These are phyloP conservation scores for Dreissena rostriformis DNA, from an alignment of 1,140 invertebrate species.

Conservation along the genomic window DNA sequence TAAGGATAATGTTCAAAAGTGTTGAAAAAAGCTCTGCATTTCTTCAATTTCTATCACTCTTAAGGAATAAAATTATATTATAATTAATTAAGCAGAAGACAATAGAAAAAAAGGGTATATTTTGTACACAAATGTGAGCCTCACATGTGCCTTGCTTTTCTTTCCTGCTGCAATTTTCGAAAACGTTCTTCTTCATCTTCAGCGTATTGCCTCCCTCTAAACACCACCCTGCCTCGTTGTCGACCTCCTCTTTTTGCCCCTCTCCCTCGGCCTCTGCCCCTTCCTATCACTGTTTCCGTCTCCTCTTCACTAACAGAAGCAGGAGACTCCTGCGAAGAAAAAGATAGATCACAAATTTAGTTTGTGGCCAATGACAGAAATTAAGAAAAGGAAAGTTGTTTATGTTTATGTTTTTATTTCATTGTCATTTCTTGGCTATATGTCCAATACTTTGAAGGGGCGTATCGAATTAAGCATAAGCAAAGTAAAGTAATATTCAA, in stretches of 20 bases:
- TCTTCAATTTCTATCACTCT: no score
- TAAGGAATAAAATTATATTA: no score
- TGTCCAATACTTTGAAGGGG: no score
- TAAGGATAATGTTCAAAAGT: no score
- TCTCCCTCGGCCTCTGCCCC: not conserved
- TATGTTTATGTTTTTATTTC: no score
- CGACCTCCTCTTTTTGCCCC: not conserved
- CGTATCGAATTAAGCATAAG: no score
- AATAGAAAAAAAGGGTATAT: no score
- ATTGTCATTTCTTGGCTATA: no score
- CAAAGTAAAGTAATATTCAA: no score
- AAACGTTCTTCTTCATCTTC: conserved; percentile 4
- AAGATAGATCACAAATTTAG: not conserved
- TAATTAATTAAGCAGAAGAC: no score
- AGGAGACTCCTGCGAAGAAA: not conserved
- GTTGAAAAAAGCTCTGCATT: no score
- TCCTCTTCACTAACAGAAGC: not conserved
- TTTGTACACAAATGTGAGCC: not conserved
- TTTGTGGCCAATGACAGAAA: not conserved
- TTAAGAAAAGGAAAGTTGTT: conserved; percentile 4
- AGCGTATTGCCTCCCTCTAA: not conserved
- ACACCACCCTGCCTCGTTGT: not conserved
- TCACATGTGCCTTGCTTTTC: conserved; percentile 1
- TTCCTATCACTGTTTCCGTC: not conserved
- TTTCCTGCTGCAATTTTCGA: not conserved